Conservation (phyloP, 2,888 invertebrate genomes). For the Drosophila hawaiiensis region DNA sequence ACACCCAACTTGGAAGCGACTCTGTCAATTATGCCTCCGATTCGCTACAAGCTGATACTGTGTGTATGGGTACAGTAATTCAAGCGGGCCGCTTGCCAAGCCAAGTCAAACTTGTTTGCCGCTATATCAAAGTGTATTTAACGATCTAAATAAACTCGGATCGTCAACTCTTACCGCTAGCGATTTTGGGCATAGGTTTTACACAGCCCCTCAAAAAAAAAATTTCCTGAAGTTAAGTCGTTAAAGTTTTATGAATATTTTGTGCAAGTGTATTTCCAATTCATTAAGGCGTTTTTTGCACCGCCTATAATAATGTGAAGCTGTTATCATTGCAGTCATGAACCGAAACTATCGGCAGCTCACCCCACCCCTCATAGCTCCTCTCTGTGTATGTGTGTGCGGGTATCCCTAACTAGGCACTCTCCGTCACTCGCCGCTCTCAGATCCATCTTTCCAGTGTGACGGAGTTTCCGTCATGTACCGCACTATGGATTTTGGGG, state of each 20-base stretch:
- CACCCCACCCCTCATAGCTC: background rate
- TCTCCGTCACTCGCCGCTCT: background rate
- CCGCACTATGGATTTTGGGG: background rate
- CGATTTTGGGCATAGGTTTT: background rate
- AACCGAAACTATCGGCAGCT: slow-evolving; percentile 21
- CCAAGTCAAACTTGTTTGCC: background rate
- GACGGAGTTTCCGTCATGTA: background rate
- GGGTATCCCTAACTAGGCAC: background rate
- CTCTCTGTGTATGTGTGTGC: slow-evolving; percentile 7
- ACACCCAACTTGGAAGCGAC: slow-evolving; percentile 46
- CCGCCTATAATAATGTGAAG: slow-evolving; percentile 53
- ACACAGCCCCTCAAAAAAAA: background rate
- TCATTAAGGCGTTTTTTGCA: slow-evolving; percentile 25
- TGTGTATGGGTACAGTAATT: slow-evolving; percentile 11
- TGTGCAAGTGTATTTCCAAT: slow-evolving; percentile 18
- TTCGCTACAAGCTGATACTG: slow-evolving; percentile 28
- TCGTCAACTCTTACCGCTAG: background rate
- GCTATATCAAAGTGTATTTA: background rate
- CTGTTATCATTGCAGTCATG: slow-evolving; percentile 57
- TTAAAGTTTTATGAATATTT: background rate
- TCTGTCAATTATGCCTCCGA: slow-evolving; percentile 53
- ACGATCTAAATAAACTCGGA: background rate
- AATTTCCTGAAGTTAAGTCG: background rate
- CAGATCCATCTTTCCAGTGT: background rate
- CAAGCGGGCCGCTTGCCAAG: background rate